Evolutionary conservation across 92 coral and sea anemone species (phyloP).

Genomic region (Epizoanthus rinbou): DNA sequence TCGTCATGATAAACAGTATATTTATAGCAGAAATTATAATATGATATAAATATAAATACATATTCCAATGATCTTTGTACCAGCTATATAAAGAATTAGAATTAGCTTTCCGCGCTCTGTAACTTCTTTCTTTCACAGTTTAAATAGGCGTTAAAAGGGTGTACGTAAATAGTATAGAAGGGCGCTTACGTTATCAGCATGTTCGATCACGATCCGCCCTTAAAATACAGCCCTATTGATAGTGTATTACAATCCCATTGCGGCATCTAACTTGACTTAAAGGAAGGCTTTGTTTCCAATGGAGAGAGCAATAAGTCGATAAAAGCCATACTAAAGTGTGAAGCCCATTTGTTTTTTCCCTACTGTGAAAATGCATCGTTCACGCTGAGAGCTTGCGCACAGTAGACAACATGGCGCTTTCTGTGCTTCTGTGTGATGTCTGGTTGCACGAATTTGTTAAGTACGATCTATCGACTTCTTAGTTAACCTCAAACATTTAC

Average conservation of each 20-base stretch:
- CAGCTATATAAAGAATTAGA: neutral
- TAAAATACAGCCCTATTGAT: neutral
- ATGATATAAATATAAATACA: neutral
- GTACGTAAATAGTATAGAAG: neutral
- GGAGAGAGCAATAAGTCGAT: slow-evolving; percentile 14
- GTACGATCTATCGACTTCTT: neutral
- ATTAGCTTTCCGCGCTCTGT: neutral
- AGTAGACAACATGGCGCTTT: too few relatives aligned
- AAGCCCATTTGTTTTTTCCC: neutral
- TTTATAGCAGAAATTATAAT: neutral
- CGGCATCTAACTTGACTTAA: neutral
- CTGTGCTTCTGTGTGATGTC: neutral
- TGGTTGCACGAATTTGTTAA: neutral
- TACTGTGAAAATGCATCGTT: slow-evolving; percentile 17
- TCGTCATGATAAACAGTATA: neutral
- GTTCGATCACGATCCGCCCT: slow-evolving; percentile 14
- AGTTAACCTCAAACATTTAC: neutral
- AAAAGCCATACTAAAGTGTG: slow-evolving; percentile 13
- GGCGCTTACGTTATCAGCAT: slow-evolving; percentile 5
- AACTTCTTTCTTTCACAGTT: neutral
- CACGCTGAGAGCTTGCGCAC: slow-evolving; percentile 3
- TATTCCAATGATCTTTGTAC: too few relatives aligned
- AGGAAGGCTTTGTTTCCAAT: neutral
- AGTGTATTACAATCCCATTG: neutral
- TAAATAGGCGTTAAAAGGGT: neutral